Evolutionary conservation across 2,888 invertebrate species (phyloP), one percentile per base, ranked within the genome.

Genomic region (Melanchra persicariae): DNA sequence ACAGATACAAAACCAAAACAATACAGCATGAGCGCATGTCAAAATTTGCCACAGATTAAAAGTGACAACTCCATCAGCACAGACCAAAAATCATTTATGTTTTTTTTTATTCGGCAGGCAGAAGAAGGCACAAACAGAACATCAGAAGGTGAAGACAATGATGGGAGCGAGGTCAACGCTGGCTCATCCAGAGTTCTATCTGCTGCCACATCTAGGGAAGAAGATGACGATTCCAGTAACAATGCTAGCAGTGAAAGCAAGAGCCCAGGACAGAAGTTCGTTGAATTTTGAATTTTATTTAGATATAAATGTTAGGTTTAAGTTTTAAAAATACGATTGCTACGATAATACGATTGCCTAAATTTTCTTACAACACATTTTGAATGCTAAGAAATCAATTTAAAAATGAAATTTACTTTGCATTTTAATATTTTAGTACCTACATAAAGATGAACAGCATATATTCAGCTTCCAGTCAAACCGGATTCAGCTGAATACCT

Each of bases 191-290:
- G 95, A 75, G 93, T 94, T 8, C 95, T 96, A 26, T 97, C 97
- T 22, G 96, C 97, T 82, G 96, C 97, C 70, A 97, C 97, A 30
- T 97, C 97, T 65, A 96, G 97, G 79, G 97, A 97, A 87, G 98
- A 98, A 58, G 97, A 98, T 83, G 97, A 98, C 82, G 97, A 97
- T 90, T 97, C 97, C 82, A 97, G 97, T 88, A 97, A 97, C 89
- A 97, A 97, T 84, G 97, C 96, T 85, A 97, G 97, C 89, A 97
- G 97, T 62, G 97, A 97, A 84, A 97, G 97, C 94, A 97, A 97
- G 88, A 97, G 97, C 89, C 97, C 97, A 58, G 97, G 97, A 86
- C 97, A 97, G 91, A 97, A 97, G 97, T 97, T 91, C 89, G 90
- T 81, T 72, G n/a, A 55, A 12, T 47, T 54, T 60, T 19, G 19